Base-by-base conservation (phyloP, 2,888 invertebrate genomes). In the Drosophila mimica region DNA sequence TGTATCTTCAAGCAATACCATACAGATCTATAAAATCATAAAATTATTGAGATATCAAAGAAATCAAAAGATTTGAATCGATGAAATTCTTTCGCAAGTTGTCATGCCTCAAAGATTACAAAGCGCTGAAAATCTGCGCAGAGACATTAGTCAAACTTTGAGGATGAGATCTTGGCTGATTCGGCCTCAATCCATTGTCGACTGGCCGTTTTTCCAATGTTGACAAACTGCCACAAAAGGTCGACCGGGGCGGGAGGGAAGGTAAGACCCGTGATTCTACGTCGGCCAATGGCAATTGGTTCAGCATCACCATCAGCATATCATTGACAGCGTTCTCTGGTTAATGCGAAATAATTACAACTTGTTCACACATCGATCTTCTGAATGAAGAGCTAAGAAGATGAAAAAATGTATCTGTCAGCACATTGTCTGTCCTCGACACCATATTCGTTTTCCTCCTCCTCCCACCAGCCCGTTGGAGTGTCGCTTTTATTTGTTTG, bases 331-430 rank as follows among this genome's bases (percentile, higher is more conserved):
- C 62, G 70, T 63, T 61, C 82, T 64, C 40, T 69, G 70, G 71
- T 82, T 88, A 81, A 88, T 82, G 82, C 80, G 79, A 86, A 89
- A 88, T 91, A 89, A 89, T 91, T 89, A 91, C 88, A 89, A 88
- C 79, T 83, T 86, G 91, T 82, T 83, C 79, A 82, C 86, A 79
- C 87, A 82, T 90, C 87, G 83, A 82, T 83, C 84, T 46, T 84
- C 49, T 56, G 36, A 38, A 25, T 1, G 11, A 69, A 63, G 43
- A 54, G 17, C 58, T 66, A 33, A 54, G 31, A 60, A 69, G 64
- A 36, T 52, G 34, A 69, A 72, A 48, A 59, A 76, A 46, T 72
- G 59, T 77, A 82, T 77, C 89, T 87, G 85, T 87, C 85, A 89
- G 89, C 84, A 74, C 66, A 67, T 61, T 76, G 86, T 67, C 70